A percentile compares a stretch with the other conserved stretches of the same genome.
Conservation (phyloP, 2,113 vertebrate genomes). For the Mastomys natalensis region DNA sequence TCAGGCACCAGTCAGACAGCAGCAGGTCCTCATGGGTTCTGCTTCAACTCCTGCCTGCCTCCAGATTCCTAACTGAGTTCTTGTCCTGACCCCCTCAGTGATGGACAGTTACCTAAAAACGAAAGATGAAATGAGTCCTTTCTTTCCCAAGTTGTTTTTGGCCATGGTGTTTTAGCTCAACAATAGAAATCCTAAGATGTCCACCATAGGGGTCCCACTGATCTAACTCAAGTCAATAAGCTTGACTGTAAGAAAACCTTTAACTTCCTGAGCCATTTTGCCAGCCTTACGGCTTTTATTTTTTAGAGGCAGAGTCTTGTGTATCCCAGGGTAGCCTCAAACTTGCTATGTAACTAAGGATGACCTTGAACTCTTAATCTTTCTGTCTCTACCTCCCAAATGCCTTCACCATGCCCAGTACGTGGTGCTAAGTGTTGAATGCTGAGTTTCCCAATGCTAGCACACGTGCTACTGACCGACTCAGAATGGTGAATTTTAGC, state of each 20-base stretch:
- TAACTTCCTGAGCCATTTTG: neutral
- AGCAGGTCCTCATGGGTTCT: neutral
- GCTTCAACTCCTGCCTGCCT: no score
- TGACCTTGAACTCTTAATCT: neutral
- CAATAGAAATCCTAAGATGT: neutral
- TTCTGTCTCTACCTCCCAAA: neutral
- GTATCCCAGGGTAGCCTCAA: neutral
- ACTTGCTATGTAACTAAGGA: neutral
- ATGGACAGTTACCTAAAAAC: neutral
- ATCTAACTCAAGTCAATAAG: neutral
- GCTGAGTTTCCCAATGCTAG: neutral
- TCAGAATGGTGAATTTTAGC: constrained; percentile 1
- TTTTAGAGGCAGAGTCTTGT: neutral
- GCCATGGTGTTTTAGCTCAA: neutral
- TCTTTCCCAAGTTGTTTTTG: neutral
- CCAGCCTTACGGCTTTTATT: neutral
- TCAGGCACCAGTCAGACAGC: neutral
- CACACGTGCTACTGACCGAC: neutral
- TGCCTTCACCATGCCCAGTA: no score
- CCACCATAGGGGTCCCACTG: neutral
- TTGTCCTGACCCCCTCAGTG: neutral
- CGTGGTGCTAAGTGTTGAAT: neutral
- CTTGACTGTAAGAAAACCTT: neutral
- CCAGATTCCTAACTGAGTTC: neutral
- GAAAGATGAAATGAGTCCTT: neutral